phyloP scores from a whole-genome alignment of 2,113 vertebrate species.

The Strigops habroptila region DNA sequence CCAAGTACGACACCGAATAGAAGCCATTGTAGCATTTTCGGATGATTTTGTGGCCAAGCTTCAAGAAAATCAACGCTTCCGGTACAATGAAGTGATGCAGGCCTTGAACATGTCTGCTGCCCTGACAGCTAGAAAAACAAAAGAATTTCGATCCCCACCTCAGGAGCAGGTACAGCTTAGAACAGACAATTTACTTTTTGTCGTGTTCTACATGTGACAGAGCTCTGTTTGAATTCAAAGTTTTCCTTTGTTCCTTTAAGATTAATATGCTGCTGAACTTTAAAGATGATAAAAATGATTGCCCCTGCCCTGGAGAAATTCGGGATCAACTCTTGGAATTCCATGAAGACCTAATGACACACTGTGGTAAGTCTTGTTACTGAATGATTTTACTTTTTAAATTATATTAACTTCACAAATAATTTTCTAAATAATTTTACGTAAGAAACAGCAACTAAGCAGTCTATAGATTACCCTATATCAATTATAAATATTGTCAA shows the following conservation, averaged over 20 bases:
- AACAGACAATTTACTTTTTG: background rate
- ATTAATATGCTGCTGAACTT: constrained; percentile 98
- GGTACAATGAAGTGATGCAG: constrained; percentile 97
- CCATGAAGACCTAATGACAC: constrained; percentile 93
- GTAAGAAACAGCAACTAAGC: background rate
- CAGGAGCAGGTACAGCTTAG: constrained; percentile 87
- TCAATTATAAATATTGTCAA: background rate
- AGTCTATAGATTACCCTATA: background rate
- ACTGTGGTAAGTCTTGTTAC: constrained; percentile 81
- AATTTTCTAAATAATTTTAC: background rate
- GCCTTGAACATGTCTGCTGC: constrained; percentile 97
- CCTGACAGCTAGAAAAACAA: constrained; percentile 93
- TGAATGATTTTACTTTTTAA: background rate
- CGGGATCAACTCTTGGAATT: constrained; percentile 90
- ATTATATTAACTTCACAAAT: background rate
- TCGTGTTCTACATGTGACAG: background rate
- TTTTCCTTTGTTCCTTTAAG: constrained; percentile 62
- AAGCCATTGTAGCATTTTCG: constrained; percentile 94
- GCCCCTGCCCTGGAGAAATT: constrained; percentile 91
- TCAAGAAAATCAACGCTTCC: constrained; percentile 93
- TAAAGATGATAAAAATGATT: constrained; percentile 92
- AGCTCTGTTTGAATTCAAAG: background rate
- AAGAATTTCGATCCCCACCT: constrained; percentile 93
- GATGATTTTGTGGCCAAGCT: constrained; percentile 94
- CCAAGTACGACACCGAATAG: constrained; percentile 92